Conservation (phyloP, 2,888 invertebrate species). For the Acleris sparsana region DNA sequence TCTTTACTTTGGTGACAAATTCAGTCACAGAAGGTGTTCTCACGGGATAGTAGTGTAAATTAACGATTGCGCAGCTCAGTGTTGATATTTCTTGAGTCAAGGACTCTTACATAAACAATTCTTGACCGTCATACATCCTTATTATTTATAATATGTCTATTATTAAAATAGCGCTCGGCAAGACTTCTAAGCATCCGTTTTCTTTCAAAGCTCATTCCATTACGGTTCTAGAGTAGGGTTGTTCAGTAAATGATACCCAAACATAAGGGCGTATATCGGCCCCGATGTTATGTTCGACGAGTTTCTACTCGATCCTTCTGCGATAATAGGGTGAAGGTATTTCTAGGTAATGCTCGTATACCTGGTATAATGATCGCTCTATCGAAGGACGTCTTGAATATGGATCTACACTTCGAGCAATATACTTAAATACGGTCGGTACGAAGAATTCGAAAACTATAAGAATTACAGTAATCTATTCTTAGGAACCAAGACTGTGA, state of each 20-base stretch:
- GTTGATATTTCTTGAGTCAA: too few relatives aligned
- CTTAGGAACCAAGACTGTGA: too few relatives aligned
- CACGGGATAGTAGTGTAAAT: too few relatives aligned
- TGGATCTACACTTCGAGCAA: not conserved
- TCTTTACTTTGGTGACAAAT: too few relatives aligned
- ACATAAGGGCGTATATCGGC: slow-evolving; percentile 7
- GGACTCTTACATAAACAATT: too few relatives aligned
- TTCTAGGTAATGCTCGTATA: slow-evolving; percentile 22
- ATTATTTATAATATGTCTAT: too few relatives aligned
- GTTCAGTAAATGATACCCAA: slow-evolving; percentile 26
- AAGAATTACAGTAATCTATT: too few relatives aligned
- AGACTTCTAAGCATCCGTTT: not conserved
- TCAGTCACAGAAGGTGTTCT: too few relatives aligned
- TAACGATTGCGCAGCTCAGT: too few relatives aligned
- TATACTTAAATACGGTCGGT: too few relatives aligned
- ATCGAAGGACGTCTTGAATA: slow-evolving; percentile 3
- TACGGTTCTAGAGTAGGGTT: slow-evolving; percentile 12
- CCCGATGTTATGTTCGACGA: slow-evolving; percentile 21
- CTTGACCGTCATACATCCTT: too few relatives aligned
- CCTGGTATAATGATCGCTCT: slow-evolving; percentile 16
- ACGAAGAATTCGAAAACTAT: too few relatives aligned
- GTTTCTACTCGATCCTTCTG: slow-evolving; percentile 6
- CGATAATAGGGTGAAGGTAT: slow-evolving; percentile 28
- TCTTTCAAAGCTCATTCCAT: slow-evolving; percentile 12
- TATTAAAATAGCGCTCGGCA: not conserved